Base-by-base conservation (phyloP, 2,113 vertebrate species). In the Tetrao urogallus region DNA sequence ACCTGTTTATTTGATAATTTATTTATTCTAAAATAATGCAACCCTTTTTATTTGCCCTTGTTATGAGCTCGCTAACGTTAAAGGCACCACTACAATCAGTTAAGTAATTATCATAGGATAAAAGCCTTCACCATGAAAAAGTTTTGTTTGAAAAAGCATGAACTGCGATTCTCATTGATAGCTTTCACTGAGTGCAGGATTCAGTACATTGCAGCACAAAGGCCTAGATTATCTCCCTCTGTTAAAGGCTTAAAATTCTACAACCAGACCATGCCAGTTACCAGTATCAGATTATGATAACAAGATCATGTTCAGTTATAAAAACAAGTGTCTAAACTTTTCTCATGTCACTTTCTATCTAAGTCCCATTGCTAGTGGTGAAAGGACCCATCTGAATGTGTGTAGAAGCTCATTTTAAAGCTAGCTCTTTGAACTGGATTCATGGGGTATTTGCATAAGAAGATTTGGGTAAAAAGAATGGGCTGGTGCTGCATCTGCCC, bases 361-460 rank as follows among this genome's bases (percentile, higher is more conserved):
- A 97, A 98, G 98, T 97, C 97, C 97, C 96, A 96, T 97, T 96
- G 95, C 97, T 91, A 93, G 95, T 97, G 95, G 95, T 97, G 97
- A 98, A 98, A 96, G 86, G 97, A 93, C 97, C 98, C 96, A 97
- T 98, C 98, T 97, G 95, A 98, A 98, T 98, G 98, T 96, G 97
- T 98, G 98, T 96, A 96, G 97, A 95, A 97, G 98, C 98, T 98
- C 98, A 98, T 98, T 99, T 98, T 98, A 98, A 99, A 99, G 98
- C 97, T 97, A 97, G 98, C 94, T 97, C 98, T 99, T 99, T 99
- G 99, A 99, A 99, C 98, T 98, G 98, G 98, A 99, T 99, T 99
- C 99, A 99, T 99, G 98, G 98, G 92, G 98, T 98, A 99, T 99
- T 99, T 99, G 99, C 99, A 99, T 99, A 99, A 99, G 99, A 98